Evolutionary conservation across 2,113 vertebrate genomes (phyloP), one percentile per base, ranked within the genome.

Genomic region (Anarhynchus alexandrinus): DNA sequence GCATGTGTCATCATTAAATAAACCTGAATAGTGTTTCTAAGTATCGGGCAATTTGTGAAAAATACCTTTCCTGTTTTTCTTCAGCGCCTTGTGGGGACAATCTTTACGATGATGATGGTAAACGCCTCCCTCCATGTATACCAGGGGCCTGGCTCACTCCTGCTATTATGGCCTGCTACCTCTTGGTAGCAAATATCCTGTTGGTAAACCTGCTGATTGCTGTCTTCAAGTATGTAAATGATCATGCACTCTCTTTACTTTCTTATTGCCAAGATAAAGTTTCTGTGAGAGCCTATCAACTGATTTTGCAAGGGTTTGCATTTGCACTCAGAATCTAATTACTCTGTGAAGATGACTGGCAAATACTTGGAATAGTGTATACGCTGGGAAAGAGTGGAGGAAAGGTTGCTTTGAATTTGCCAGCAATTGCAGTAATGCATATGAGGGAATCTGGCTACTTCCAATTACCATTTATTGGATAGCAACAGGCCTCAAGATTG

Each of bases 91-190:
- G 99, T 96, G 99, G 99, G 47, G 99, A 99, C 20, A 99, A 99
- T 92, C 97, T 99, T 82, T 99, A 99, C 1, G 99, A 99, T 9
- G 99, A 99, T 76, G 99, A 99, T 12, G 99, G 99, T 34, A 99
- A 99, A 97, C 98, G 99, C 16, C 98, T 99, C 5, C 99, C 99
- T 20, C 99, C 99, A 0, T 99, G 99, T 58, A 99, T 99, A 94
- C 99, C 99, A 0, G 99, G 99, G 2, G 99, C 99, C 72, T 99
- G 99, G 99, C 99, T 99, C 88, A 99, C 99, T 32, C 99, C 99
- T 2, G 99, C 99, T 77, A 99, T 99, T 82, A 99, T 99, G 99
- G 99, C 99, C 29, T 99, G 99, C 94, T 99, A 99, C 97, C 98
- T 99, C 3, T 97, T 99, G 14, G 99, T 99, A 15, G 99, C 99